Base-by-base conservation (phyloP, 2,797 vertebrate species). In the Mormyrus proboscirostris region DNA sequence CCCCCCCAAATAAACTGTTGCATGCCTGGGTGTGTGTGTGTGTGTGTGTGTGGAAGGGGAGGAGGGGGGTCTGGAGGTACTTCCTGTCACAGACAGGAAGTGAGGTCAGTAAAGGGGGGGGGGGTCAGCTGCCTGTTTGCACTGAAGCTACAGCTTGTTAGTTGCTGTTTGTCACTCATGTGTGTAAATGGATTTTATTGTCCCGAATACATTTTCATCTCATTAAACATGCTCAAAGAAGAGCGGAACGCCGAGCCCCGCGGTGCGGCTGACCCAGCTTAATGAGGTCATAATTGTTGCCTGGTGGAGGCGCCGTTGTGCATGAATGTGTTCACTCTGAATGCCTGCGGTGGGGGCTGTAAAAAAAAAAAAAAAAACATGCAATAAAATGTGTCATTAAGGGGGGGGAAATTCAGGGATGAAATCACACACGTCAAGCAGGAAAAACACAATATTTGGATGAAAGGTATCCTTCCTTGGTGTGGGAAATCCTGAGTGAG, bases 201-300 rank as follows among this genome's bases (percentile, higher is more conserved):
- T 86, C 82, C 76, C 49, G 16, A 65, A 79, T 49, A 50, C 7
- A 86, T 90, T 90, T 84, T 85, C 89, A 84, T 90, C 44, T 22
- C 89, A 84, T 88, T 90, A 90, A 57, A 29, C 79, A 22, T n/a
- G 19, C 47, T 47, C 33, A 33, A 82, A 76, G 82, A 51, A 62
- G 50, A 90, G 62, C 4, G 29, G 51, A 87, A 87, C 49, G 4
- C 47, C 3, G 22, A 6, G 29, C 10, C 50, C 50, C 79, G 57
- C 47, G 87, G 49, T 85, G 88, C 33, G 65, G 89, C 90, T 82
- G 79, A 84, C 88, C 86, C 49, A 33, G 65, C 87, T 88, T 86
- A 90, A 91, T 86, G 89, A 90, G 88, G 59, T 62, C 83, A 88
- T 89, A 90, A 90, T 86, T 50, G 53, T 85, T 79, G 88, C 89